Base-by-base conservation (phyloP, 2,888 invertebrate species). In the Sarcophaga rosellei region DNA sequence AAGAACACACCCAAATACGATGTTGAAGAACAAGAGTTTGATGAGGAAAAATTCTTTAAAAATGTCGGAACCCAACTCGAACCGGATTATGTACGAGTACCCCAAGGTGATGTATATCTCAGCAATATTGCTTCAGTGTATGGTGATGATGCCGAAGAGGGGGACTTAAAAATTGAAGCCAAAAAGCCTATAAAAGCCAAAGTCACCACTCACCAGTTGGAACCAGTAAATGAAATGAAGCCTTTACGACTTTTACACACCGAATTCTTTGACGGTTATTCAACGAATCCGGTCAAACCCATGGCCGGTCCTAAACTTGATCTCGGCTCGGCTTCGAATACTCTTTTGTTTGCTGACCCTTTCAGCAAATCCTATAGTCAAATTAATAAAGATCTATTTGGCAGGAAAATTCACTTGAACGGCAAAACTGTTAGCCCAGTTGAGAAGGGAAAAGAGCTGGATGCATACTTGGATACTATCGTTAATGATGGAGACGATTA, bases 1-100 rank as follows among this genome's bases (percentile, higher is more conserved):
- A 89, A 88, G 69, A 91, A 91, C 75, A 66, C 69, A 0, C 89
- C 73, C 12, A 87, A 90, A 65, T 88, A 88, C 0, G 66, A 88
- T 3, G 88, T 88, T n/a, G 90, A 91, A 47, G 88, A 88, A 0
- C 89, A 89, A 8, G 89, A 90, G 75, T 90, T 90, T 12, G 90
- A 92, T 61, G 92, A 92, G 76, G 91, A 91, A 68, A 90, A 90
- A 79, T 92, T 91, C 83, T 92, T 92, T 79, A 91, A 91, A 82
- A 90, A 90, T 17, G 72, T 90, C 1, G 88, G 87, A 0, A 88
- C 87, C 0, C 89, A 89, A 20, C 88, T 89, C 4, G 90, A 90
- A 4, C 90, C 90, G 2, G 88, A 92, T 0, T 89, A 90, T 45
- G 86, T 81, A 0, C 89, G 89, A 0, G 66, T 92, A 4, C 92